Conservation (phyloP, 2,113 vertebrate species). For the Brachionichthys hirsutus region DNA sequence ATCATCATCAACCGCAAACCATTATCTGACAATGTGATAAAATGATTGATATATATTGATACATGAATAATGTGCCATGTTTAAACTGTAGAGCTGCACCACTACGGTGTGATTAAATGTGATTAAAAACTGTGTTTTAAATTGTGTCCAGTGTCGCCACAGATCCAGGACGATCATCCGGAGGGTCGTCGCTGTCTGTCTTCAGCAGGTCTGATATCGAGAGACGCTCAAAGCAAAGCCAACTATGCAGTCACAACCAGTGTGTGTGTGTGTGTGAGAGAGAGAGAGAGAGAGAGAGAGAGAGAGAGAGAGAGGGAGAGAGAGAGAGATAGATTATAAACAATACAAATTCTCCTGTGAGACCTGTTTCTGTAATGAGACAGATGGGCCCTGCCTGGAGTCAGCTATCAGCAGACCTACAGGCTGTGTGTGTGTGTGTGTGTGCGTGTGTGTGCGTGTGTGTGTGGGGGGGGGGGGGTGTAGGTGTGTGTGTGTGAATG, state of each 20-base stretch:
- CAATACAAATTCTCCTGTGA: constrained; percentile 66
- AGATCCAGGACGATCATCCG: not conserved
- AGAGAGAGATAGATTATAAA: constrained; percentile 48
- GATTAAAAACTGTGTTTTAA: no score
- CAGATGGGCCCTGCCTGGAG: constrained; percentile 68
- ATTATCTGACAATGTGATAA: no score
- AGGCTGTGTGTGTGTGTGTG: constrained; percentile 45
- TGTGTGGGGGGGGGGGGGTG: constrained; percentile 15
- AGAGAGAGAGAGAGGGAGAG: constrained; percentile 12
- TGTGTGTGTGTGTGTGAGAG: constrained; percentile 12
- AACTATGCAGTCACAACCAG: constrained; percentile 33
- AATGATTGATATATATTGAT: no score
- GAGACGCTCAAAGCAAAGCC: constrained; percentile 37
- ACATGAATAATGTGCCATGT: no score
- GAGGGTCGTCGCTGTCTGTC: constrained; percentile 28
- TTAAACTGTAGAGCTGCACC: no score
- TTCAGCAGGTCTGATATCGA: constrained; percentile 49
- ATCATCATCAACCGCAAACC: no score
- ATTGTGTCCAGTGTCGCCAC: no score
- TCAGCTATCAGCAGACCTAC: constrained; percentile 62
- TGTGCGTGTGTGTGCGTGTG: constrained; percentile 26
- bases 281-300: constrained; percentile 14
- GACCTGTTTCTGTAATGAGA: constrained; percentile 64
- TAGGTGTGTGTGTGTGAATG: constrained; percentile 20
- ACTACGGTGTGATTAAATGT: no score